Evolutionary conservation across 2,113 vertebrate genomes (phyloP).

Genomic region (Origma solitaria): DNA sequence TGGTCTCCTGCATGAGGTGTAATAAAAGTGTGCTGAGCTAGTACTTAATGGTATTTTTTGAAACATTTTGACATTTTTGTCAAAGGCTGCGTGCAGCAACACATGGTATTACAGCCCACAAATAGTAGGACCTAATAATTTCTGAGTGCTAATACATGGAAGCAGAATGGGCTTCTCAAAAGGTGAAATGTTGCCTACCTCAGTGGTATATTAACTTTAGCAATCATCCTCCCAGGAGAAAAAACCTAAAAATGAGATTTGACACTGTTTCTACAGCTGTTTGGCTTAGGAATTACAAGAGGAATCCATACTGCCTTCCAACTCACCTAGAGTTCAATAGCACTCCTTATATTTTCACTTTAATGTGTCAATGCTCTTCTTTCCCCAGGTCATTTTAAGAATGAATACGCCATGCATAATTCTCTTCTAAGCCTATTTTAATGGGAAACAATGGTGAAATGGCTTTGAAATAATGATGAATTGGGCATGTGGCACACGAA

Average conservation of each 20-base stretch:
- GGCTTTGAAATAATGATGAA: conserved; percentile 43
- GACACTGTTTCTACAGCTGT: not conserved
- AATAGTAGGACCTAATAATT: not conserved
- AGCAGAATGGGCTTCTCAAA: not conserved
- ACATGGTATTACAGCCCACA: not conserved
- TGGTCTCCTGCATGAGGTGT: not conserved
- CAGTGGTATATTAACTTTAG: not conserved
- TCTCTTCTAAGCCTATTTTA: conserved; percentile 19
- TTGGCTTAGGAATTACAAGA: not conserved
- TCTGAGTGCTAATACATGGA: not conserved
- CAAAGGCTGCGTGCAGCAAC: not conserved
- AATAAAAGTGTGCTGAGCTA: not conserved
- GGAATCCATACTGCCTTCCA: not conserved
- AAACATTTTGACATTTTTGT: not conserved
- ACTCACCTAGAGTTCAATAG: not conserved
- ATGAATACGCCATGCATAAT: not conserved
- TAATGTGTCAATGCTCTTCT: not conserved
- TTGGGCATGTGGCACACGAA: conserved; percentile 10
- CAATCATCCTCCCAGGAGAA: not conserved
- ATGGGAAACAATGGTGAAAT: conserved; percentile 39
- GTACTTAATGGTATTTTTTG: not conserved
- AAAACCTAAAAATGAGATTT: not conserved
- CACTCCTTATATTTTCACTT: not conserved
- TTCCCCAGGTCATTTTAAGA: conserved; percentile 3
- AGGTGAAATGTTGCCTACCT: not conserved